These are phyloP conservation scores for Epicauta chinensis DNA, from an alignment of 1,140 invertebrate species.

Conservation along the genomic window DNA sequence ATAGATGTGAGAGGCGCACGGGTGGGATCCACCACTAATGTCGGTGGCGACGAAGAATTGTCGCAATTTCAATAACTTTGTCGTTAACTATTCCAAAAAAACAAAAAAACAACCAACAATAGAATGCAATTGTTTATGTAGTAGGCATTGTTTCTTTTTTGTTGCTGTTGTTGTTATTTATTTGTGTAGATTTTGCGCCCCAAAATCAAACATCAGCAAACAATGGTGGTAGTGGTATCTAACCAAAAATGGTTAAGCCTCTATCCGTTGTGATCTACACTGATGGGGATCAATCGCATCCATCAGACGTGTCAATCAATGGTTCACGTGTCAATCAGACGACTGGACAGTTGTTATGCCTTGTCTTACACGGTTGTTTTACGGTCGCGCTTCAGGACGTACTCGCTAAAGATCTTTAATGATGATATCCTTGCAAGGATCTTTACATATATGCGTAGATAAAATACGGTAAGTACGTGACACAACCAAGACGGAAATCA, in stretches of 20 bases:
- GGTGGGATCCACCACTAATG: slow-evolving; percentile 24
- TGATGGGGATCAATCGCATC: slow-evolving; percentile 42
- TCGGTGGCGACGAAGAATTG: neutral
- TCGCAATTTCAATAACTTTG: neutral
- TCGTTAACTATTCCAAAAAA: no score
- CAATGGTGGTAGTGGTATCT: slow-evolving; percentile 24
- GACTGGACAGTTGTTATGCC: slow-evolving; percentile 38
- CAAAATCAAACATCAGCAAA: slow-evolving; percentile 6
- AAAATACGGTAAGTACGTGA: no score
- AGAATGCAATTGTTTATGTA: no score
- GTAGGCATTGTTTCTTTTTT: neutral
- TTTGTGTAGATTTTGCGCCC: neutral
- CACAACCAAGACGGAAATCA: no score
- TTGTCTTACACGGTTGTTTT: slow-evolving; percentile 37
- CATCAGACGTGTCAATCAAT: slow-evolving; percentile 38
- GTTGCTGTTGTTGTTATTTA: neutral
- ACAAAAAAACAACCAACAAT: no score
- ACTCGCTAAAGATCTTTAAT: no score
- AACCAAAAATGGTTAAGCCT: slow-evolving; percentile 27
- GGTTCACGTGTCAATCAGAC: slow-evolving; percentile 39
- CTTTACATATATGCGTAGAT: no score
- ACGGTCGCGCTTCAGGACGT: slow-evolving; percentile 15
- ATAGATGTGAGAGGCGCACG: slow-evolving; percentile 35
- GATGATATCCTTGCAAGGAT: no score
- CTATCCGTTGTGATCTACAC: slow-evolving; percentile 39